Base-by-base conservation (phyloP, 2,113 vertebrate species). In the Henicopernis longicauda region DNA sequence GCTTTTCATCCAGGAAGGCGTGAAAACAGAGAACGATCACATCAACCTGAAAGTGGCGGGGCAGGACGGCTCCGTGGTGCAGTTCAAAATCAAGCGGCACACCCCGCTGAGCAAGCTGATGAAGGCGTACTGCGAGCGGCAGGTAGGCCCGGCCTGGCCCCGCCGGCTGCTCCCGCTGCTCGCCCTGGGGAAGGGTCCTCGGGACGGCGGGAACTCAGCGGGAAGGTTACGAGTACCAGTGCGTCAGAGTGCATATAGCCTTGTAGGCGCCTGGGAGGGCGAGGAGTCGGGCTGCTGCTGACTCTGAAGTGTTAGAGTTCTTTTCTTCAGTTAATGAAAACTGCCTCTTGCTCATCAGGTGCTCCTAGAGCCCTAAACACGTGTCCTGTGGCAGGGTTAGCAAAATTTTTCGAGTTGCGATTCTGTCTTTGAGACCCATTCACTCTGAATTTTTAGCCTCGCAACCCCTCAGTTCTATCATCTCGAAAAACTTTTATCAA, bases 71-170 rank as follows among this genome's bases (percentile, higher is more conserved):
- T 99, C 99, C 0, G 98, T 99, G 96, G 99, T 99, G 96, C 99
- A 99, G 97, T 99, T 99, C 95, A 99, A 99, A 97, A 99, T 99
- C 93, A 99, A 99, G 98, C 98, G 99, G 90, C 99, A 99, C 98
- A 99, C 99, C 16, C 99, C 99, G 1, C 98, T 99, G 95, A 99
- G 98, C 98, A 99, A 99, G 98, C 98, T 99, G 88, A 99, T 99
- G 99, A 99, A 99, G 97, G 99, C 98, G 2, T 99, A 99, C 97
- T 99, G 99, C 82, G 99, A 99, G 98, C 98, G 99, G 96, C 99
- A 99, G 99, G 99, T 99, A 90, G 93, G 92, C 29, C 9, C 13
- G 93, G 92, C 29, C 9, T 11, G 10, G 67, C 61, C 27, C 27
- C 16, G 9, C 54, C 27, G 20, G 47, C 26, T 3, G 52, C 63